These are phyloP conservation scores for Hirudo medicinalis DNA, from an alignment of 1,140 invertebrate genomes.

Conservation along the genomic window DNA sequence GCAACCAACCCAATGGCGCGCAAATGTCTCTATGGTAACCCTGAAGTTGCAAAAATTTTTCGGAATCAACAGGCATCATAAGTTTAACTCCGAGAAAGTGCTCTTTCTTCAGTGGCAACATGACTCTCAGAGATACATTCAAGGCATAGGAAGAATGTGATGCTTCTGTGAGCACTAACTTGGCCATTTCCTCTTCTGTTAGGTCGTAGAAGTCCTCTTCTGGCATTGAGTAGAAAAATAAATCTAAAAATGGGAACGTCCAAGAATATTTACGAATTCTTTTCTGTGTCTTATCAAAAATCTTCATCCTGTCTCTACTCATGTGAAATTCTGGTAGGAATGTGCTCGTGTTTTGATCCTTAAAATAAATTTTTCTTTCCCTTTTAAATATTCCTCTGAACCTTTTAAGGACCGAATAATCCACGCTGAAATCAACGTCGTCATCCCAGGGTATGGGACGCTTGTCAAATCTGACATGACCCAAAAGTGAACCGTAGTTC, in stretches of 20 bases:
- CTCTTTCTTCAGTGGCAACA: not conserved
- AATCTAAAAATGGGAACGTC: slow-evolving; percentile 1
- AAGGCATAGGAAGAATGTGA: not conserved
- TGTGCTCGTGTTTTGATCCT: not conserved
- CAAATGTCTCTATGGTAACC: no score
- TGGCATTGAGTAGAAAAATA: not conserved
- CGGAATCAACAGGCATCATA: no score
- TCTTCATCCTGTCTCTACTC: not conserved
- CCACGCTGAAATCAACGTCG: not conserved
- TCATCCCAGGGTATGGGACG: not conserved
- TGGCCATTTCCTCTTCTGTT: not conserved
- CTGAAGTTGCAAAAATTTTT: no score
- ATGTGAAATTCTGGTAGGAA: not conserved
- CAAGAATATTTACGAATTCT: not conserved
- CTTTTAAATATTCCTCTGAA: not conserved
- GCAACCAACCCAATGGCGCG: no score
- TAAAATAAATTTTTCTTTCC: not conserved
- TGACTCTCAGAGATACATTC: not conserved
- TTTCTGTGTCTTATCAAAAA: not conserved
- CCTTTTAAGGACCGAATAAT: not conserved
- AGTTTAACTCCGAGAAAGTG: not conserved
- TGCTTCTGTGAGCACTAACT: not conserved
- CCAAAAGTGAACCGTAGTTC: not conserved
- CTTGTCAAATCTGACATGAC: not conserved
- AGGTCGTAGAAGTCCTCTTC: not conserved